Percentiles rank a stretch among this genome's conserved stretches.
These are phyloP conservation scores for Poecile montanus DNA, from an alignment of 2,797 vertebrate genomes.

Conservation along the genomic window DNA sequence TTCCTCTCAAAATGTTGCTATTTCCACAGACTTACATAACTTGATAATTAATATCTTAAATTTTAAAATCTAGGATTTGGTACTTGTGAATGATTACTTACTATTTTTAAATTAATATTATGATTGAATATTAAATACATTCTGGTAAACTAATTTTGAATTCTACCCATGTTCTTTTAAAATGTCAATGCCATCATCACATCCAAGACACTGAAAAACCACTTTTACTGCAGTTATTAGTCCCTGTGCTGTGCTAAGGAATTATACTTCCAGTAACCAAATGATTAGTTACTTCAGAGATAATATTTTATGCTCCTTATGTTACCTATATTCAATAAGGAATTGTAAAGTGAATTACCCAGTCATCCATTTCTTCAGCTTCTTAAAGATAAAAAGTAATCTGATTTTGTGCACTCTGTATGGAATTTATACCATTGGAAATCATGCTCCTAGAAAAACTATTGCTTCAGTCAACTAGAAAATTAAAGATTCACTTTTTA, in stretches of 20 bases:
- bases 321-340: not conserved
- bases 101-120: not conserved
- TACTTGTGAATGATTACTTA: not conserved
- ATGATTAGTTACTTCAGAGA: not conserved
- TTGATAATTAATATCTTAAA: not conserved
- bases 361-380: conserved; percentile 35
- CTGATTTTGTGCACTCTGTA: conserved; percentile 46
- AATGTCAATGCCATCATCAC: not conserved
- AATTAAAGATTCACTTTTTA: conserved; percentile 67
- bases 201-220: not conserved
- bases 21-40: not conserved
- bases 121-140: not conserved
- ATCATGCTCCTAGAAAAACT: conserved; percentile 45
- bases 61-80: not conserved
- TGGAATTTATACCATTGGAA: conserved; percentile 47
- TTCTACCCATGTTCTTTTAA: not conserved
- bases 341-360: conserved; percentile 25
- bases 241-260: not conserved
- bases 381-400: conserved; percentile 55
- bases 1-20: not conserved
- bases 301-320: conserved; percentile 10
- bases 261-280: conserved; percentile 21
- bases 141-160: not conserved
- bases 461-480: conserved; percentile 64
- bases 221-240: not conserved